Base-by-base conservation (phyloP, 2,113 vertebrate species). In the Hoplias malabaricus region DNA sequence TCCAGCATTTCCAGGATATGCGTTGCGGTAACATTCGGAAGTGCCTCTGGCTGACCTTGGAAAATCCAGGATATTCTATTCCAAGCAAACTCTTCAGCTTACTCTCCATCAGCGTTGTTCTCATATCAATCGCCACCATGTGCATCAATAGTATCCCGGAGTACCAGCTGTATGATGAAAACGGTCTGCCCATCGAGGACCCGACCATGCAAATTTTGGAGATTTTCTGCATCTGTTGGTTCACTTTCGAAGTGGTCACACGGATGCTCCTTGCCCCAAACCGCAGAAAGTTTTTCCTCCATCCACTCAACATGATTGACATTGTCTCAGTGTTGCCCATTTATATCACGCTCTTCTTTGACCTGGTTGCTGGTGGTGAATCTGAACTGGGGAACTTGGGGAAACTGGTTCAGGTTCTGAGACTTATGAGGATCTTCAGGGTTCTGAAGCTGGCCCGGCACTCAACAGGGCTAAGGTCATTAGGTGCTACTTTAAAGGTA, bases 61-160 rank as follows among this genome's bases (percentile, higher is more conserved):
- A 99, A 92, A 99, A 99, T 84, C 98, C 98, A 0, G 96, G 97
- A 23, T 99, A 98, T 90, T 99, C 98, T 82, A 93, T 98, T 87
- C 96, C 96, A 80, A 96, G 96, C 90, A 97, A 98, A 82, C 92
- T 99, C 75, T 98, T 99, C 90, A 98, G 97, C 82, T 94, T 96
- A 42, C 85, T 98, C 48, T 98, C 98, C 88, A 97, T 99, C 83
- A 90, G 89, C 0, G 97, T 98, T 84, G 95, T 99, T 83, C 89
- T 99, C 59, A 92, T 93, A 2, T 99, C 98, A 88, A 95, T 98
- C 57, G 90, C 95, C 48, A 94, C 90, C 87, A 98, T 95, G 96
- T 99, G 98, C 85, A 96, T 98, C 84, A 95, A 97, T 90, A 99
- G 98, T 90, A 93, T 98, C 85, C 95, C 96, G 0, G 97, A 98